phyloP scores from a whole-genome alignment of 2,797 vertebrate species.

The Chaetodon trifasciatus region DNA sequence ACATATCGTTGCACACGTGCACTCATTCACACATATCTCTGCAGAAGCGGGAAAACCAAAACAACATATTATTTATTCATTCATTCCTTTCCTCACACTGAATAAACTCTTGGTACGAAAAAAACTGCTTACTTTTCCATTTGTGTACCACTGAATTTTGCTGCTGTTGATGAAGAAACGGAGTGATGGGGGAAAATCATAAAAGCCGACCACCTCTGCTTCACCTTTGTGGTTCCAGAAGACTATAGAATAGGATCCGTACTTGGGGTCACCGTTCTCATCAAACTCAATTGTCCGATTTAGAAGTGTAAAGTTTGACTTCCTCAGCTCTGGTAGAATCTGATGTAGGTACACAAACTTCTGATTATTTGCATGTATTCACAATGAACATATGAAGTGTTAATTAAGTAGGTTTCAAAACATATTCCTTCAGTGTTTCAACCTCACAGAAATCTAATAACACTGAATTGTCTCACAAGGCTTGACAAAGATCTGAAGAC shows the following conservation, averaged over 20 bases:
- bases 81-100: too few relatives aligned
- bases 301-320: constrained; percentile 87
- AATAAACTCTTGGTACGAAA: background rate
- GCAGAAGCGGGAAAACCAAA: background rate
- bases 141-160: constrained; percentile 81
- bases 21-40: background rate
- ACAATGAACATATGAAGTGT: background rate
- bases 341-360: constrained; percentile 49
- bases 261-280: constrained; percentile 75
- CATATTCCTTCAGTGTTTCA: background rate
- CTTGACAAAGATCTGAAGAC: background rate
- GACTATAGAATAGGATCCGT: constrained; percentile 80
- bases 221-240: constrained; percentile 79
- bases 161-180: constrained; percentile 69
- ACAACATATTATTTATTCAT: background rate
- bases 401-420: background rate
- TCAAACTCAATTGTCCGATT: constrained; percentile 83
- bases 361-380: background rate
- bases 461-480: background rate
- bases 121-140: constrained; percentile 62
- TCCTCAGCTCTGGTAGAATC: constrained; percentile 86
- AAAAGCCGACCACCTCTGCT: constrained; percentile 80
- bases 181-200: constrained; percentile 55
- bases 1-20: background rate
- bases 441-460: background rate